A percentile compares a stretch with the other conserved stretches of the same genome.
These are phyloP conservation scores for Stenoptilia bipunctidactyla DNA, from an alignment of 2,888 invertebrate genomes.

Conservation along the genomic window DNA sequence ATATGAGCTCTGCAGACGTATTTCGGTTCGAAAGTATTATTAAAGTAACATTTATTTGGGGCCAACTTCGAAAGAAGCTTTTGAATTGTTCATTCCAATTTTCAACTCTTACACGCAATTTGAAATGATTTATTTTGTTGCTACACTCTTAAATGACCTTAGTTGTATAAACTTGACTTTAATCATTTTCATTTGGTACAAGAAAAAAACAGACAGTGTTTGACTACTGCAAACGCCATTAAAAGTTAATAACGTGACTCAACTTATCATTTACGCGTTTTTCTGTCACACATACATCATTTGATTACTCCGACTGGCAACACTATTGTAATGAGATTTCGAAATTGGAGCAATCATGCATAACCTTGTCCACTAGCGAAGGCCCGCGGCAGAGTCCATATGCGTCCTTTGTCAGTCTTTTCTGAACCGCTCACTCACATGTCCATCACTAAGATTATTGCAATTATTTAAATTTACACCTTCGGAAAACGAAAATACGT, in stretches of 20 bases:
- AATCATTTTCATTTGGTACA: too few relatives aligned
- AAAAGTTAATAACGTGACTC: neutral
- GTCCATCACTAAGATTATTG: conserved; percentile 56
- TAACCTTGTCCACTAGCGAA: neutral
- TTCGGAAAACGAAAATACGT: conserved; percentile 60
- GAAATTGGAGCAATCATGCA: neutral
- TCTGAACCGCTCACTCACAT: conserved; percentile 20
- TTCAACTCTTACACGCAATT: too few relatives aligned
- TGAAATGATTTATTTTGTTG: too few relatives aligned
- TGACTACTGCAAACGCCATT: too few relatives aligned
- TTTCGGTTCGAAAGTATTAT: neutral
- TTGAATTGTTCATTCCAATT: too few relatives aligned
- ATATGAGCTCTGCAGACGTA: too few relatives aligned
- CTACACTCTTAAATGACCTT: too few relatives aligned
- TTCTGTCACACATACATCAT: neutral
- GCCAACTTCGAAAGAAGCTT: too few relatives aligned
- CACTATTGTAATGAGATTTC: neutral
- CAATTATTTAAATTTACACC: conserved; percentile 72
- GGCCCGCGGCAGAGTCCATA: neutral
- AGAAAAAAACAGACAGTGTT: too few relatives aligned
- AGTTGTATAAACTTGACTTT: too few relatives aligned
- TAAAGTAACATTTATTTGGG: neutral
- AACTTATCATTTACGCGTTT: neutral
- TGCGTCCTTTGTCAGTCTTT: neutral
- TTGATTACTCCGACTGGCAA: neutral